Base-by-base conservation (phyloP, 2,888 invertebrate species). In the Drosophila koepferae region DNA sequence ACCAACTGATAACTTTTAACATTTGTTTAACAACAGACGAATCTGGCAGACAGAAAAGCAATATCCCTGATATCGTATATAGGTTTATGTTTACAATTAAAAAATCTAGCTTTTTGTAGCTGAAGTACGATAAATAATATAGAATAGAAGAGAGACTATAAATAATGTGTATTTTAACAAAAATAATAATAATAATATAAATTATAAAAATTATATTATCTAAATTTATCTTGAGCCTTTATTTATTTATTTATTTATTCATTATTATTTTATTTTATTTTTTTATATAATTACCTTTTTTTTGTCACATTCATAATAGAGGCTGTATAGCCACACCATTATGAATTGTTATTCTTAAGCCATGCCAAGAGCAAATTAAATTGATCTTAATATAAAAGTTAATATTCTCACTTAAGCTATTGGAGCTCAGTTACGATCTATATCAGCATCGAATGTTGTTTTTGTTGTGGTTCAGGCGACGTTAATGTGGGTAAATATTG, bases 401-500 rank as follows among this genome's bases (percentile, higher is more conserved):
- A n/a, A 49, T 31, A 28, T 2, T 18, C 9, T 12, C 31, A 7
- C 12, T 34, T n/a, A 6, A 36, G 12, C 34, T 44, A 34, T 58
- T 43, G 7, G 20, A 36, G 10, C n/a, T 23, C 36, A 20, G n/a
- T 20, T 36, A 16, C 46, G 20, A 20, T n/a, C 36, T 10, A 46
- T 20, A 20, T 23, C 10, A 34, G n/a, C 23, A 20, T 34, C n/a
- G 3, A 36, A n/a, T 18, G 8, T 59, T 46, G 20, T 9, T 41
- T 8, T 18, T 34, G 56, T 43, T n/a, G 14, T 9, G 2, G 10
- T 20, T 34, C 56, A 49, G 28, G 20, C 41, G 43, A 54, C 23
- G 48, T 49, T 43, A 55, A 51, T 53, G 46, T 58, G 63, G 41
- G 51, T 18, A 70, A 75, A 70, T 74, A 70, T 75, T 65, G 46